phyloP scores from a whole-genome alignment of 2,888 invertebrate species.

The Cheilosia vernalis region DNA sequence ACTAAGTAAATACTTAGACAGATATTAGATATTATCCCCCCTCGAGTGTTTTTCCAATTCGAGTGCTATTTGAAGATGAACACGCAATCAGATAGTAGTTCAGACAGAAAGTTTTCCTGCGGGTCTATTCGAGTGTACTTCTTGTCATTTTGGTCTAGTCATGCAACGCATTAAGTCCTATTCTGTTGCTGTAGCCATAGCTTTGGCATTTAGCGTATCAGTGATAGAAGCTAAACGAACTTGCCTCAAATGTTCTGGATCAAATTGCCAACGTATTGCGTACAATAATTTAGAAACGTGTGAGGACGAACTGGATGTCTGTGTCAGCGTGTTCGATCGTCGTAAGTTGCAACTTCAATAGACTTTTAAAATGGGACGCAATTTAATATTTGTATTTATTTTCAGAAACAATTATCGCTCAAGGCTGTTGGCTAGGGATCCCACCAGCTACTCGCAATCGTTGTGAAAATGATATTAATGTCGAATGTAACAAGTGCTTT shows the following conservation, averaged over 20 bases:
- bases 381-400: background rate
- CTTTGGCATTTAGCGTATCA: background rate
- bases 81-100: constrained; percentile 27
- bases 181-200: constrained; percentile 4
- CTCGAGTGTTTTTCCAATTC: constrained; percentile 37
- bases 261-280: constrained; percentile 77
- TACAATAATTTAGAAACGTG: constrained; percentile 76
- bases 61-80: constrained; percentile 6
- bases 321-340: constrained; percentile 78
- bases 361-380: background rate
- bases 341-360: constrained; percentile 59
- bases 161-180: constrained; percentile 47
- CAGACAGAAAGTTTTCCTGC: constrained; percentile 11
- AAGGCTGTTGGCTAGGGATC: constrained; percentile 77
- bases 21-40: background rate
- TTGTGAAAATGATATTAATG: constrained; percentile 63
- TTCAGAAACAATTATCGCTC: constrained; percentile 76
- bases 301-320: constrained; percentile 77
- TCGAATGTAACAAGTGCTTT: constrained; percentile 73
- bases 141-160: constrained; percentile 38
- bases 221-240: constrained; percentile 71
- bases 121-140: constrained; percentile 2
- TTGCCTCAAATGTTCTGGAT: constrained; percentile 78
- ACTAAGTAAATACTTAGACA: constrained; percentile 14
- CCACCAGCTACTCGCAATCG: constrained; percentile 48